phyloP scores from a whole-genome alignment of 2,888 invertebrate genomes.

The Melanophora roralis region DNA sequence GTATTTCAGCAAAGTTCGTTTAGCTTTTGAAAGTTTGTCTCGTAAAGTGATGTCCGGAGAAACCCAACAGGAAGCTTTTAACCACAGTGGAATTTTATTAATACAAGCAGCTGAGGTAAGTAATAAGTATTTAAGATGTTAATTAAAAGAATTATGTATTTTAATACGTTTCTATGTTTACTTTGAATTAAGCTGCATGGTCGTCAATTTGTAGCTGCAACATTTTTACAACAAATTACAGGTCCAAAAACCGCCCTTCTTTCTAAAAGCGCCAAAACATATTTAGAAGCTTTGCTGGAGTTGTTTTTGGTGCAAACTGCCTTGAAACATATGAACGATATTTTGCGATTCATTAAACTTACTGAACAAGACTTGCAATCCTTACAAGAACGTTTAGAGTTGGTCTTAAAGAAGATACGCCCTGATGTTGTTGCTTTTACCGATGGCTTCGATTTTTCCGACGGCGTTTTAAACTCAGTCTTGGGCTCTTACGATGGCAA shows the following conservation, averaged over 20 bases:
- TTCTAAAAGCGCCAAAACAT: slow-evolving; percentile 81
- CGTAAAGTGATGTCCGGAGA: slow-evolving; percentile 81
- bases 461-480: slow-evolving; percentile 86
- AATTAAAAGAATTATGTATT: not conserved
- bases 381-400: slow-evolving; percentile 84
- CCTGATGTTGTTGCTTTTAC: slow-evolving; percentile 94
- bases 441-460: slow-evolving; percentile 92
- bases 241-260: slow-evolving; percentile 74
- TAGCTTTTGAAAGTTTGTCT: slow-evolving; percentile 83
- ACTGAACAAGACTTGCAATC: slow-evolving; percentile 67
- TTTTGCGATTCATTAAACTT: slow-evolving; percentile 79
- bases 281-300: slow-evolving; percentile 85
- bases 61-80: slow-evolving; percentile 88
- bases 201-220: slow-evolving; percentile 84
- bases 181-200: slow-evolving; percentile 90
- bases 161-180: no score
- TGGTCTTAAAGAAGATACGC: slow-evolving; percentile 83
- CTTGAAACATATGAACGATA: slow-evolving; percentile 85
- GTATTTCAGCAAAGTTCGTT: slow-evolving; percentile 81
- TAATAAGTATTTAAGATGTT: not conserved
- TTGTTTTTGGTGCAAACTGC: slow-evolving; percentile 88
- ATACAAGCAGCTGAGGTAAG: slow-evolving; percentile 87
- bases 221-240: slow-evolving; percentile 81
- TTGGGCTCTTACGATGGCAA: slow-evolving; percentile 90
- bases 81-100: slow-evolving; percentile 88